These are phyloP conservation scores for Cotesia vestalis DNA, from an alignment of 1,140 invertebrate species.

Conservation along the genomic window DNA sequence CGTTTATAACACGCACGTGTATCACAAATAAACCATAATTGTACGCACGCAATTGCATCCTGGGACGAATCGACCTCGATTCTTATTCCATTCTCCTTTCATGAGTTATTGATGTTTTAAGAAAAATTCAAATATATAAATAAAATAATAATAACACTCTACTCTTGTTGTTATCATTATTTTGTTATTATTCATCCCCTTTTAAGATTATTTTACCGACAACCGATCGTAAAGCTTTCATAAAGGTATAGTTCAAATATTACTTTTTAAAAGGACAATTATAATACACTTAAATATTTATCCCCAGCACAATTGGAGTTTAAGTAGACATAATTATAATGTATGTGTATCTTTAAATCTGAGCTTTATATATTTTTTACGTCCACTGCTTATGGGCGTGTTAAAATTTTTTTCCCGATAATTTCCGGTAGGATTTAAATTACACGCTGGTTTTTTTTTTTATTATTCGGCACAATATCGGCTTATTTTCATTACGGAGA, in stretches of 20 bases:
- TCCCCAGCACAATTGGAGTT: not conserved
- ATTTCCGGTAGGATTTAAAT: slow-evolving; percentile 3
- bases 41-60: slow-evolving; percentile 35
- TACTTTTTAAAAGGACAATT: slow-evolving; percentile 7
- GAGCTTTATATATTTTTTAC: too few relatives aligned
- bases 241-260: not conserved
- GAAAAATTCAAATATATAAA: not conserved
- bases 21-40: slow-evolving; percentile 21
- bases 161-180: too few relatives aligned
- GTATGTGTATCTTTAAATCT: too few relatives aligned
- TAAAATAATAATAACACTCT: not conserved
- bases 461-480: too few relatives aligned
- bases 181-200: not conserved
- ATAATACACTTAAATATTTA: not conserved
- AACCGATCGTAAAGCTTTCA: not conserved
- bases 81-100: slow-evolving; percentile 21
- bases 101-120: not conserved
- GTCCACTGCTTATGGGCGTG: not conserved
- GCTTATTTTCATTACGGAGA: not conserved
- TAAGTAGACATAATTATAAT: too few relatives aligned
- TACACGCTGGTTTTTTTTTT: too few relatives aligned
- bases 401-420: not conserved
- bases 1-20: slow-evolving; percentile 13
- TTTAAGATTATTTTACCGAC: not conserved
- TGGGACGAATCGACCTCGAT: slow-evolving; percentile 31